Evolutionary conservation across 2,797 vertebrate genomes (phyloP), one percentile per base, ranked within the genome.

Genomic region (Falco peregrinus): DNA sequence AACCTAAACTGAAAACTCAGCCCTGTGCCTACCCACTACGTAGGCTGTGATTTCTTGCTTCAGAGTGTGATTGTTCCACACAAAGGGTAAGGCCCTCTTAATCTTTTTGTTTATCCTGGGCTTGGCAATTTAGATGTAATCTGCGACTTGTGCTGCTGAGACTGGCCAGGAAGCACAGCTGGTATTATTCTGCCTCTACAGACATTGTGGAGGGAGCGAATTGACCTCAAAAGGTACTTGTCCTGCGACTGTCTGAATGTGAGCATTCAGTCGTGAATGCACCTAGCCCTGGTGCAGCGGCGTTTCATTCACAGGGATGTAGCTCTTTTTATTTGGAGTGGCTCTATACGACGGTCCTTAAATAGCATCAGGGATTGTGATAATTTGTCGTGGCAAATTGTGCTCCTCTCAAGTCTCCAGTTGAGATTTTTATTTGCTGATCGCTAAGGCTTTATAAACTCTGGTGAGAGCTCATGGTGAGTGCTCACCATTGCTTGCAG

Each of bases 101-200:
- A 96, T 93, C 91, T 91, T 95, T 70, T 70, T 96, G 94, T 96
- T 95, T 97, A 91, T 93, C 92, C 92, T 92, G 92, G 90, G 79
- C 1, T 89, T 92, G 93, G 94, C 96, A 92, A 94, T 96, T 94
- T 81, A 81, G 61, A 96, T 95, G 92, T 83, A 94, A 92, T 97
- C 95, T 94, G 81, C 68, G 68, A 50, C 35, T 65, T 90, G 88
- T 41, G 75, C 92, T 80, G 71, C 90, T 16, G 61, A 85, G 87
- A 9, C 80, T 35, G 86, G 69, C 89, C 90, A 37, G 86, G 93
- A 85, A 96, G 96, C 84, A 54, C 90, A 90, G 90, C 88, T 89
- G 92, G 86, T 75, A 48, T 89, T 83, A 80, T 80, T 93, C 92
- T 94, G 87, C 87, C 83, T 73, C 13, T 28, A 6, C 84, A 87